Percentiles rank a stretch among this genome's conserved stretches.
These are phyloP conservation scores for Bedellia somnulentella DNA, from an alignment of 2,888 invertebrate genomes.

Conservation along the genomic window DNA sequence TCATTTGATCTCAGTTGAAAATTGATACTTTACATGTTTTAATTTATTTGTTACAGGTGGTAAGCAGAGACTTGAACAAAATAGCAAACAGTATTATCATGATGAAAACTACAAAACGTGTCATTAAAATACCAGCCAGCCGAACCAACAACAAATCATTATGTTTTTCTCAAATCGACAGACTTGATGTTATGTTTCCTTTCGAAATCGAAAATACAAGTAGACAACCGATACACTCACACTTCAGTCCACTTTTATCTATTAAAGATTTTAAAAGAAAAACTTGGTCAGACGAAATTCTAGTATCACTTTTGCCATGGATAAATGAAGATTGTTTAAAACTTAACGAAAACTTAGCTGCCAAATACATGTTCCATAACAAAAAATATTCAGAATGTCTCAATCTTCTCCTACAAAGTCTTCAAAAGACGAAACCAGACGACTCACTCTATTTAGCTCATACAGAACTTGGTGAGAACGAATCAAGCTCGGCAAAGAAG, in stretches of 20 bases:
- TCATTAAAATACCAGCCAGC: slow-evolving; percentile 66
- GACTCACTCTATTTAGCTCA: slow-evolving; percentile 29
- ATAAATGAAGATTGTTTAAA: slow-evolving; percentile 25
- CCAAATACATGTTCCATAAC: slow-evolving; percentile 39
- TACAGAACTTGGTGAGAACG: slow-evolving; percentile 11
- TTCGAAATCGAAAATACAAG: slow-evolving; percentile 29
- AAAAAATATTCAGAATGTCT: slow-evolving; percentile 33
- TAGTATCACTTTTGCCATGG: slow-evolving; percentile 35
- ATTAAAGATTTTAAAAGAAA: slow-evolving; percentile 35
- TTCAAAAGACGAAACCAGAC: slow-evolving; percentile 18
- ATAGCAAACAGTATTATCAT: slow-evolving; percentile 67
- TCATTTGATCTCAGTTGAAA: too few species aligned
- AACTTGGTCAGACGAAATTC: slow-evolving; percentile 40
- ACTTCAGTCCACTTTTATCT: slow-evolving; percentile 25
- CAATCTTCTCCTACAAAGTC: slow-evolving; percentile 24
- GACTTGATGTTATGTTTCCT: slow-evolving; percentile 42
- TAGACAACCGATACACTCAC: slow-evolving; percentile 27
- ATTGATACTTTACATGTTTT: too few species aligned
- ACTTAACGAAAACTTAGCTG: slow-evolving; percentile 36
- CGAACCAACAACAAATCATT: slow-evolving; percentile 37
- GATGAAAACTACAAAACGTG: slow-evolving; percentile 72
- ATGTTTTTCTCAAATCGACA: slow-evolving; percentile 36
- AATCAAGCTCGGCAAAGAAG: slow-evolving; percentile 15
- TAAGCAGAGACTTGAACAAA: too few species aligned
- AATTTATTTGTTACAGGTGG: too few species aligned